Base-by-base conservation (phyloP, 2,888 invertebrate genomes). In the Eremobia ochroleuca region DNA sequence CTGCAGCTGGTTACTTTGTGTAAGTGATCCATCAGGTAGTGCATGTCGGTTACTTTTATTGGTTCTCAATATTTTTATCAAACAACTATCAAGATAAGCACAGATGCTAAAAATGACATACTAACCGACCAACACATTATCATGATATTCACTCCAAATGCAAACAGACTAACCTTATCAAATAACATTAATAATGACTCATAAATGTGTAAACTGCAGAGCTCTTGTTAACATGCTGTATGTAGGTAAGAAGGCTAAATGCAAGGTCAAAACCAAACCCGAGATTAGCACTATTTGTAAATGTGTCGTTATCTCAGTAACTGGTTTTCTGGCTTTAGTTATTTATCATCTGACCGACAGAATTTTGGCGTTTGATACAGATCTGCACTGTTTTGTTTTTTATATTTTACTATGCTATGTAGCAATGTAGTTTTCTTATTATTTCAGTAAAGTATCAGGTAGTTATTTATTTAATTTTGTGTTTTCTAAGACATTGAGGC, bases 151-250 rank as follows among this genome's bases (percentile, higher is more conserved):
- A 71, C 52, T 67, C 34, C n/a, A 49, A 64, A 66, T 84, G 55
- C 59, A 67, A 71, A 83, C 77, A 59, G 64, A 59, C n/a, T 55
- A 78, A 83, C 85, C 82, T 82, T 83, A 82, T 78, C 85, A 78
- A 74, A 71, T 65, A 69, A 66, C 73, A 77, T 79, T 65, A 70
- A 62, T 55, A 82, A 59, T 81, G 83, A 83, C 9, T 81, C 82
- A 67, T 84, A 70, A 59, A 74, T 68, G 72, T 77, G 77, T 69
- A 62, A 72, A 71, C 70, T 43, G 34, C 46, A 72, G 59, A 85
- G 55, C 62, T 73, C 73, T 84, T 76, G 49, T 73, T 69, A 37
- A 65, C 49, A 61, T n/a, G 31, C 25, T 43, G 2, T 65, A 77
- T 46, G 67, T 62, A 65, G 73, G 73, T 72, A 74, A 74, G 40